Conservation (phyloP, 2,888 invertebrate genomes). For the Thalpophila matura region DNA sequence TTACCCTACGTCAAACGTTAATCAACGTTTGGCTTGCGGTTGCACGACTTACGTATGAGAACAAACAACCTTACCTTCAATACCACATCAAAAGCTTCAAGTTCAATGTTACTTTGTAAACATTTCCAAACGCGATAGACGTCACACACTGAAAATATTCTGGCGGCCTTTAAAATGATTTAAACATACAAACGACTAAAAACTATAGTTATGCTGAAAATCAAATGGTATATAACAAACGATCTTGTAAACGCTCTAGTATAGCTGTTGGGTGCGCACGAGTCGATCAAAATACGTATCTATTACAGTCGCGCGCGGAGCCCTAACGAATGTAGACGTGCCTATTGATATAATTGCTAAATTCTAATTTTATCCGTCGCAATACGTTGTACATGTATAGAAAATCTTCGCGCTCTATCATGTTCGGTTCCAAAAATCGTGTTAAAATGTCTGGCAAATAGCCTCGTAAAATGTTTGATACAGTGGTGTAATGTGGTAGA, state of each 20-base stretch:
- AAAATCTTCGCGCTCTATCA: conserved; percentile 23
- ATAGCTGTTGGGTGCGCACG: conserved; percentile 46
- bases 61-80: conserved; percentile 31
- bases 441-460: conserved; percentile 33
- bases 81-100: conserved; percentile 16
- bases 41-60: not conserved
- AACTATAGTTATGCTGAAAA: conserved; percentile 7
- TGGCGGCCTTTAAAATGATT: conserved; percentile 47
- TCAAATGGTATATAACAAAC: conserved; percentile 22
- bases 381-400: conserved; percentile 6
- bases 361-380: conserved; percentile 43
- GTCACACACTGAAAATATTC: conserved; percentile 24
- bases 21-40: not conserved
- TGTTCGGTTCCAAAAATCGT: conserved; percentile 17
- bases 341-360: conserved; percentile 24
- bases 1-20: not conserved
- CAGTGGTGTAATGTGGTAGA: conserved; percentile 18
- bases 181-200: conserved; percentile 23
- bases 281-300: conserved; percentile 54
- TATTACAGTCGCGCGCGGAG: conserved; percentile 59
- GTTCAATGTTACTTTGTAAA: conserved; percentile 24
- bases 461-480: conserved; percentile 21
- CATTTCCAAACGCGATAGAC: conserved; percentile 16
- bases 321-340: conserved; percentile 58
- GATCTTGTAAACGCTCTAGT: conserved; percentile 13